Percentiles rank a stretch among this genome's conserved stretches.
Evolutionary conservation across 53 echinoderm and acorn worm species (phyloP).

Genomic region (Temnopleurus reevesii): DNA sequence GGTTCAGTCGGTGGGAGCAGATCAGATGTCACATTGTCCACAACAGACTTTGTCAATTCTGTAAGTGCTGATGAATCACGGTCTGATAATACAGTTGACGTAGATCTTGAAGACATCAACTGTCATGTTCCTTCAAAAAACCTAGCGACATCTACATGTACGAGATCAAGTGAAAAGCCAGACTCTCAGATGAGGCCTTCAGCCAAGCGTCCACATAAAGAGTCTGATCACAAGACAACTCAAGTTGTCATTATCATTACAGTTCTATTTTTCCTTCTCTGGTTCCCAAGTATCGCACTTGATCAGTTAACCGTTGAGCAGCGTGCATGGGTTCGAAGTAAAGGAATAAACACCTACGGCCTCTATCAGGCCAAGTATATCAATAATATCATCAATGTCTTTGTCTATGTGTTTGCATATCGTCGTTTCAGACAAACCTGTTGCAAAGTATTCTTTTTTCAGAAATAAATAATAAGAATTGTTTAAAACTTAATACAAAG

Average conservation of each 20-base stretch:
- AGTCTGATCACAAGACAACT: constrained; percentile 37
- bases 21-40: no score
- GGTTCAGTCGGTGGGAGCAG: no score
- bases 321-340: background rate
- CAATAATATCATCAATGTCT: constrained; percentile 11
- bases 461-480: background rate
- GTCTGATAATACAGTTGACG: background rate
- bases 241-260: constrained; percentile 31
- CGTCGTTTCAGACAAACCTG: background rate
- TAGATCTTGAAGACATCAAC: background rate
- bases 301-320: background rate
- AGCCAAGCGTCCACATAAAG: background rate
- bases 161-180: background rate
- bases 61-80: background rate
- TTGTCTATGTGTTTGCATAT: background rate
- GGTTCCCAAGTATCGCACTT: constrained; percentile 19
- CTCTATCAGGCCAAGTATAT: constrained; percentile 24
- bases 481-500: no score
- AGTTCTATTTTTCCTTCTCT: background rate
- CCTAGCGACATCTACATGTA: no score
- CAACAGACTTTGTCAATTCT: background rate
- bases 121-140: background rate
- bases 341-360: background rate
- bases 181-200: background rate
- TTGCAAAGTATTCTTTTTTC: background rate